A percentile compares a stretch with the other conserved stretches of the same genome.
These are phyloP conservation scores for Hydractinia symbiolongicarpus DNA, from an alignment of 30 jellyfish, hydroid and myxozoan species.

Conservation along the genomic window DNA sequence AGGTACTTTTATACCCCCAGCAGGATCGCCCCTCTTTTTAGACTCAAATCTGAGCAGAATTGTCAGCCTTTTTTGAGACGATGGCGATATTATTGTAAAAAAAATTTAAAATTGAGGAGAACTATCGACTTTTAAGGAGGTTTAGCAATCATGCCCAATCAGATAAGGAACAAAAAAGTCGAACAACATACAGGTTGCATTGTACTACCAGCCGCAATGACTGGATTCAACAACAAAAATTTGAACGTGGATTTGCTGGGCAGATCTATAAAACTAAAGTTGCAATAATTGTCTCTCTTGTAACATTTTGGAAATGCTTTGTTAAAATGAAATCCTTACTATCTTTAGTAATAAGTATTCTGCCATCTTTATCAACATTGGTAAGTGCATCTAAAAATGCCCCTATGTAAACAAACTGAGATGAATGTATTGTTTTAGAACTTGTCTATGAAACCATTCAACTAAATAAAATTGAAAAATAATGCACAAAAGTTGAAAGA, in stretches of 20 bases:
- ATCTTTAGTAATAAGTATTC: slow-evolving; percentile 55
- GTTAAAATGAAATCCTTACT: slow-evolving; percentile 31
- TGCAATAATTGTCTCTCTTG: too few relatives aligned
- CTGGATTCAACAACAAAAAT: slow-evolving; percentile 79
- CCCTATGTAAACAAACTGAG: slow-evolving; percentile 67
- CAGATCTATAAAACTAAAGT: slow-evolving; percentile 33
- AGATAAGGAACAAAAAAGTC: too few relatives aligned
- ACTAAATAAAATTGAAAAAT: slow-evolving; percentile 34
- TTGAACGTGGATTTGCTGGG: slow-evolving; percentile 48
- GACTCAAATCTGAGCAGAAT: too few relatives aligned
- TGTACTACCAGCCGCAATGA: slow-evolving; percentile 90
- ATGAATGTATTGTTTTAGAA: slow-evolving; percentile 29
- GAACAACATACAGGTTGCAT: slow-evolving; percentile 79
- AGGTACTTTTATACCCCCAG: too few relatives aligned
- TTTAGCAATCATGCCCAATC: too few relatives aligned
- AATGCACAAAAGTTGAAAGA: background rate
- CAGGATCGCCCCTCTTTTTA: too few relatives aligned
- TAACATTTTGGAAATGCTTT: too few relatives aligned
- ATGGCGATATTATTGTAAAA: background rate
- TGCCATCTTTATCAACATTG: slow-evolving; percentile 79
- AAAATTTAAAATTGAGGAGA: background rate
- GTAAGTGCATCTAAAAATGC: slow-evolving; percentile 84
- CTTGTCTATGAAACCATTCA: slow-evolving; percentile 83
- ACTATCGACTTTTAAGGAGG: background rate
- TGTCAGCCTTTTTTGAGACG: background rate